Conservation (phyloP, 1,140 invertebrate species). For the Anadara kagoshimensis region DNA sequence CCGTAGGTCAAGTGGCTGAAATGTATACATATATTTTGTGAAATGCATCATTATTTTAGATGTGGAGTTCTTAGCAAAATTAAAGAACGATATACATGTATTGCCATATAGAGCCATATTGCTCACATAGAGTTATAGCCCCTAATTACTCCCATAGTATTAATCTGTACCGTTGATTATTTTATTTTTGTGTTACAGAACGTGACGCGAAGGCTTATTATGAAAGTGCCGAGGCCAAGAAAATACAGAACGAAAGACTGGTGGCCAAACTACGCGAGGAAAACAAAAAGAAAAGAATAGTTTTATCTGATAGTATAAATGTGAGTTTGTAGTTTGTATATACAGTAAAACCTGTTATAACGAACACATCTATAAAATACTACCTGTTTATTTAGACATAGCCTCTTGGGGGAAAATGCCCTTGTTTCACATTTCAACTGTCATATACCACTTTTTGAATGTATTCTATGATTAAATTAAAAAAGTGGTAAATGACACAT, state of each 20-base stretch:
- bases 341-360: neutral
- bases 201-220: slow-evolving; percentile 53
- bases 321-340: slow-evolving; percentile 23
- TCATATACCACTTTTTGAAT: neutral
- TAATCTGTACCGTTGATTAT: no score
- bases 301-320: slow-evolving; percentile 44
- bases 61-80: no score
- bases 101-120: neutral
- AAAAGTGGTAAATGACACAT: no score
- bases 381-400: neutral
- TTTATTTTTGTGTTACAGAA: slow-evolving; percentile 34
- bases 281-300: slow-evolving; percentile 51
- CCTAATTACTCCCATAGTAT: no score
- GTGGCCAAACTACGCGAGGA: slow-evolving; percentile 45
- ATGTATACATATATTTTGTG: no score
- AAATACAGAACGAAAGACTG: slow-evolving; percentile 37
- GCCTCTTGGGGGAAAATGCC: neutral
- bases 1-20: no score
- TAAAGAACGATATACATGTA: neutral
- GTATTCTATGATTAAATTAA: no score
- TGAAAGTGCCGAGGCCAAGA: slow-evolving; percentile 47
- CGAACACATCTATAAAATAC: neutral
- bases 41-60: no score
- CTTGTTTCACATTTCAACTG: neutral
- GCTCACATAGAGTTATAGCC: no score